phyloP scores from a whole-genome alignment of 2,888 invertebrate species.

The Melieria omissa region DNA sequence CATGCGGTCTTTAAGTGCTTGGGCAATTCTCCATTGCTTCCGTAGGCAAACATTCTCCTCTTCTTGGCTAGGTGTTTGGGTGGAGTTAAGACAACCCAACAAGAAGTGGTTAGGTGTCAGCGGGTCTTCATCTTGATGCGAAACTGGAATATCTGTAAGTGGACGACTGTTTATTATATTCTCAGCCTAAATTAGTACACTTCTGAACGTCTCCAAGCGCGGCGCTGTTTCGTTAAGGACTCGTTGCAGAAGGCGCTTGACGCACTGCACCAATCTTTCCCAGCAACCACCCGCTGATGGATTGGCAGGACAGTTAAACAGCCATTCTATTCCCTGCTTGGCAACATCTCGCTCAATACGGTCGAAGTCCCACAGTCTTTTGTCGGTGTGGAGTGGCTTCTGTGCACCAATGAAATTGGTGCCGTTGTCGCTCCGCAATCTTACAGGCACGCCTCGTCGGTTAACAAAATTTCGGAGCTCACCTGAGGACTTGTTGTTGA shows the following conservation, averaged over 20 bases:
- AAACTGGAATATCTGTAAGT: constrained; percentile 35
- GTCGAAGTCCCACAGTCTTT: neutral
- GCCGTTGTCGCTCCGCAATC: constrained; percentile 10
- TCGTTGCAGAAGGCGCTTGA: no score
- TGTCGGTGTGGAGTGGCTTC: neutral
- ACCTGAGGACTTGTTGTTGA: no score
- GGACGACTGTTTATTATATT: no score
- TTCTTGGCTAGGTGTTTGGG: constrained; percentile 32
- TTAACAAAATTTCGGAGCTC: constrained; percentile 23
- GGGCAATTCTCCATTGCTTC: constrained; percentile 37
- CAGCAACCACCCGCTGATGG: constrained; percentile 47
- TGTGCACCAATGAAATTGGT: constrained; percentile 2
- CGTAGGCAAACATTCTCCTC: constrained; percentile 22
- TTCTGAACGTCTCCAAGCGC: no score
- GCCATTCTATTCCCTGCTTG: neutral
- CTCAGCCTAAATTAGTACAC: constrained; percentile 25
- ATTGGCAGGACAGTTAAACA: constrained; percentile 32
- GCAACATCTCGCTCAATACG: neutral
- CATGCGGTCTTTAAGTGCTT: no score
- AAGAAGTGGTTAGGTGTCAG: constrained; percentile 40
- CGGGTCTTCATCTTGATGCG: constrained; percentile 36
- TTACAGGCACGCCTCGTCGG: neutral
- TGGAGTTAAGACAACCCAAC: constrained; percentile 33
- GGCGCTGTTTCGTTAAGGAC: no score
- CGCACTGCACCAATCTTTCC: constrained; percentile 30